phyloP scores from a whole-genome alignment of 2,113 vertebrate species.

The Opisthocomus hoazin region DNA sequence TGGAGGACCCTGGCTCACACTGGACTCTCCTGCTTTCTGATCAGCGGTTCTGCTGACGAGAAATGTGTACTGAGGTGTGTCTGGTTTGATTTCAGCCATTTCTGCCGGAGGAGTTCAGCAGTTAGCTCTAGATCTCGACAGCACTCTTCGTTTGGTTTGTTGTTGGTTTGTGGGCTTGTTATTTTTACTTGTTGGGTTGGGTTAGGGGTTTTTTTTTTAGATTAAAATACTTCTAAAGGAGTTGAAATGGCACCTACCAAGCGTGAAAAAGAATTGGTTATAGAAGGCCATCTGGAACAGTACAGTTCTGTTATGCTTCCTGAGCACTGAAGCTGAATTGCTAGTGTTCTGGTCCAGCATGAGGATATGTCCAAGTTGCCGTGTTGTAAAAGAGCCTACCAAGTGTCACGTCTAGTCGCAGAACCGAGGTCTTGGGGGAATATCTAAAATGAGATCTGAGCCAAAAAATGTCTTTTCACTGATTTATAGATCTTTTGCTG shows the following conservation, averaged over 20 bases:
- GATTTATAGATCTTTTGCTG: not conserved
- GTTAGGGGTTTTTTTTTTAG: not conserved
- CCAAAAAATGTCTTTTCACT: not conserved
- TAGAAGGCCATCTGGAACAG: not conserved
- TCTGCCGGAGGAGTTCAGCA: slow-evolving; percentile 2
- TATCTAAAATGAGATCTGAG: not conserved
- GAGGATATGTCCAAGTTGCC: not conserved
- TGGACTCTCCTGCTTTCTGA: not conserved
- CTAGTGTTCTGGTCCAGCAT: not conserved
- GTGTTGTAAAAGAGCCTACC: not conserved
- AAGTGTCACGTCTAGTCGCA: not conserved
- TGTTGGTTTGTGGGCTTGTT: not conserved
- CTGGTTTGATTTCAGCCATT: slow-evolving; percentile 1
- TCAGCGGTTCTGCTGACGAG: not conserved
- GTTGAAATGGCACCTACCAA: not conserved
- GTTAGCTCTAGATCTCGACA: not conserved
- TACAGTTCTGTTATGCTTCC: not conserved
- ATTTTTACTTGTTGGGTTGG: not conserved
- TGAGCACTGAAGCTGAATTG: not conserved
- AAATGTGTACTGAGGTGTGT: not conserved
- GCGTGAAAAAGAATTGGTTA: not conserved
- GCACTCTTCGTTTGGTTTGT: not conserved
- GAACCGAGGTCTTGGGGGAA: not conserved
- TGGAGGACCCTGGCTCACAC: not conserved
- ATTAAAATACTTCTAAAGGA: not conserved